phyloP scores from a whole-genome alignment of 2,797 vertebrate genomes.

The Eospalax fontanierii region DNA sequence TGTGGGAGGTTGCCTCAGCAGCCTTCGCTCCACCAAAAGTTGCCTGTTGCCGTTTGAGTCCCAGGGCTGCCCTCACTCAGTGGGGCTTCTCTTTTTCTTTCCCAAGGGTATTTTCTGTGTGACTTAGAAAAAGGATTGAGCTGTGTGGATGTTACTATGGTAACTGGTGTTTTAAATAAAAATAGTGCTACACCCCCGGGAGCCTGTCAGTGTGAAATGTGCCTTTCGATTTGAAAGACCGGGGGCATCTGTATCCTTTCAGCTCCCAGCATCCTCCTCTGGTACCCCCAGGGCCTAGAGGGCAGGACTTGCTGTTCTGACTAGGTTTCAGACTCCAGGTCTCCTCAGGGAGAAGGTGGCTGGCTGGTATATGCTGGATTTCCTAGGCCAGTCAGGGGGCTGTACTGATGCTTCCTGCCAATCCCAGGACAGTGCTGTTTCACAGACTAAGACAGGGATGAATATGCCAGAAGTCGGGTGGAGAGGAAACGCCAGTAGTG shows the following conservation, averaged over 20 bases:
- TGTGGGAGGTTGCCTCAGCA: neutral
- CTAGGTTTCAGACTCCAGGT: neutral
- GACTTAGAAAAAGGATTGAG: constrained; percentile 81
- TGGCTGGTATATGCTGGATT: neutral
- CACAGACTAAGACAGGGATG: neutral
- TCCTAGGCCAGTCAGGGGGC: neutral
- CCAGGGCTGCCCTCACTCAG: rapidly evolving
- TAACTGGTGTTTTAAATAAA: constrained; percentile 86
- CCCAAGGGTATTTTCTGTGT: constrained; percentile 75
- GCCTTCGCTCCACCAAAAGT: neutral
- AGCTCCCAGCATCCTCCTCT: constrained; percentile 10
- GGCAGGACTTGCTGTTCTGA: constrained; percentile 3
- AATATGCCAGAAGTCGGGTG: neutral
- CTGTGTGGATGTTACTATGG: constrained; percentile 81
- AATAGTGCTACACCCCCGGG: constrained; percentile 74
- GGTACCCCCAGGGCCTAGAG: neutral
- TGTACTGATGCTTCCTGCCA: neutral
- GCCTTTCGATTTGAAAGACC: constrained; percentile 74
- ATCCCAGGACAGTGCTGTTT: neutral
- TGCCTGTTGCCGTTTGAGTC: neutral
- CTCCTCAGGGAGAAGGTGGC: neutral
- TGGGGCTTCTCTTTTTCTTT: constrained; percentile 43
- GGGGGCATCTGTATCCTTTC: constrained; percentile 64
- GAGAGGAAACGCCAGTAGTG: neutral
- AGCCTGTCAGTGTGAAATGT: constrained; percentile 76